Evolutionary conservation across 2,888 invertebrate species (phyloP), one percentile per base, ranked within the genome.

Genomic region (Pristionchus entomophagus): DNA sequence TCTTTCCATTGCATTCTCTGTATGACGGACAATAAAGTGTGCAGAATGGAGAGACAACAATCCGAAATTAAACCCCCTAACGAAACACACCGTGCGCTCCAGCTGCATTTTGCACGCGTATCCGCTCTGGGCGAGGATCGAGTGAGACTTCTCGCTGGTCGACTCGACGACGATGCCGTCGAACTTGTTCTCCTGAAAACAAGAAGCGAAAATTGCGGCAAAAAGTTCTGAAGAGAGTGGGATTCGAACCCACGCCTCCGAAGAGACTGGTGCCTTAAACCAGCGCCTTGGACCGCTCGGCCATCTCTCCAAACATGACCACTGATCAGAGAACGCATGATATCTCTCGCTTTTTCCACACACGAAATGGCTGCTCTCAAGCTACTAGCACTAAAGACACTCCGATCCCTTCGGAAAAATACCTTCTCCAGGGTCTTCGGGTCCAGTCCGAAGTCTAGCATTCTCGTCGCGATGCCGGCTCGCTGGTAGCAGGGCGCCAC

Each of bases 201-300:
- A 77, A 10, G 62, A 17, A 32, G 69, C 8, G 38, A 41, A 69
- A 38, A 38, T 26, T 38, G 12, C 2, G 8, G 38, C 35, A 69
- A 78, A 78, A 78, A 4, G 14, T 22, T 86, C 86, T 87, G 87
- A 87, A 53, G 86, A 87, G 86, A 87, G 96, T 96, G 96, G 96
- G 96, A 96, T 96, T 96, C 96, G 96, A 96, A 96, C 96, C 96
- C 96, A 96, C 96, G 96, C 96, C 96, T 91, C 93, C 96, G 96
- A 96, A 95, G 96, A 96, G 96, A 96, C 96, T 96, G 96, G 96
- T 96, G 96, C 96, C 96, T 96, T 96, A 96, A 96, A 96, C 96
- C 96, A 96, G 96, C 96, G 96, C 96, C 96, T 96, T 96, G 96
- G 96, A 96, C 96, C 96, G 96, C 96, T 96, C 96, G 96, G 96